Conservation (phyloP, 1,140 invertebrate species). For the Plectus sambesii region DNA sequence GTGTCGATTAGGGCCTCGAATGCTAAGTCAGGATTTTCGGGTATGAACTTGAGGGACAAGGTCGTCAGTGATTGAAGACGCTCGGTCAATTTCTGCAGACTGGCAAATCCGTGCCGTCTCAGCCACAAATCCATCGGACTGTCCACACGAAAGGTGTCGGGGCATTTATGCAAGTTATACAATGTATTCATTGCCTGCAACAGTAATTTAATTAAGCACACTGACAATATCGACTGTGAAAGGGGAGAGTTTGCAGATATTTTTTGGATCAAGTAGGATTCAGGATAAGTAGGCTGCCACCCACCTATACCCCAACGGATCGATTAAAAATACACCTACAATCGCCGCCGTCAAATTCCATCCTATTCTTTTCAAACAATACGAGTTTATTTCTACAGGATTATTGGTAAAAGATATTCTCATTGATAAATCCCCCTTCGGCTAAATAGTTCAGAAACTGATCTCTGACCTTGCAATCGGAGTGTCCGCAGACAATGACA, state of each 20-base stretch:
- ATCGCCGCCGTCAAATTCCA: background rate
- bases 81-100: conserved; percentile 67
- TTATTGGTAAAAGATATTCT: background rate
- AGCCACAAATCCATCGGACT: conserved; percentile 79
- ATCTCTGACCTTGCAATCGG: conserved; percentile 68
- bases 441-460: conserved; percentile 14
- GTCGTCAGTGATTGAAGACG: conserved; percentile 62
- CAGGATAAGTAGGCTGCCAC: background rate
- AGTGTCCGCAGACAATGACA: conserved; percentile 86
- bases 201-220: conserved; percentile 8
- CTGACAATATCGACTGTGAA: background rate
- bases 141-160: conserved; percentile 62
- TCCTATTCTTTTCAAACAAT: background rate
- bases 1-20: conserved; percentile 87
- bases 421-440: conserved; percentile 8
- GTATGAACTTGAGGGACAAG: conserved; percentile 55
- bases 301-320: too few species aligned
- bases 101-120: conserved; percentile 66
- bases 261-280: conserved; percentile 8
- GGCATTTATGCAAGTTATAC: conserved; percentile 65
- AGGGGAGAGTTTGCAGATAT: conserved; percentile 1
- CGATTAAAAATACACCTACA: too few species aligned
- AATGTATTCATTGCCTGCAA: conserved; percentile 73
- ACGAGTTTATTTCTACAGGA: background rate
- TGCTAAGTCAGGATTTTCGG: conserved; percentile 67